Evolutionary conservation across 2,113 vertebrate species (phyloP).

Genomic region (Psittacula cyanocephala): DNA sequence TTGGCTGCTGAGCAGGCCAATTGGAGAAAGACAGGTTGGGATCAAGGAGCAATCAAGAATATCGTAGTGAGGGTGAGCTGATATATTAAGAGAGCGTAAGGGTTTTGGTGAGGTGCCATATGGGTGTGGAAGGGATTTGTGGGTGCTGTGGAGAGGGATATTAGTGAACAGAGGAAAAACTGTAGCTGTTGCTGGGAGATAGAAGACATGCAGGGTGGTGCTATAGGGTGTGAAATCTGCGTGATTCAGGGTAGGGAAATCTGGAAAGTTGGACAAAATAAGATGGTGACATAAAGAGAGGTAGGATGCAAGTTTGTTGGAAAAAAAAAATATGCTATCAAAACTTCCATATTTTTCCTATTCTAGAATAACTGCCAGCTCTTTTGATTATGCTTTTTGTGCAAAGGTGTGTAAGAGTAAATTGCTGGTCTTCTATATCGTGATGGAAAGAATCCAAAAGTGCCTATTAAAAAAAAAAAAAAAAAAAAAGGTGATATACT

Average conservation of each 20-base stretch:
- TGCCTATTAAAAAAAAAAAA: neutral
- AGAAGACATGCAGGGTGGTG: neutral
- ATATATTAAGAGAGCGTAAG: neutral
- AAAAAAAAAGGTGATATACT: neutral
- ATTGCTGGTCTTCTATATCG: neutral
- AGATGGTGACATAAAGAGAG: neutral
- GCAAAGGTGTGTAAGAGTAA: neutral
- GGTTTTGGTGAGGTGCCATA: neutral
- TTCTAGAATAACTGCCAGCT: neutral
- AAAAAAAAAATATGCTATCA: neutral
- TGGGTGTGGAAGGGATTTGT: neutral
- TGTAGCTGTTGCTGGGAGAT: neutral
- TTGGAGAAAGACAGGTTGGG: neutral
- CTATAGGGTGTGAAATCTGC: neutral
- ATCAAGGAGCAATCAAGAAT: neutral
- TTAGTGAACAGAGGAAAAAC: accelerated
- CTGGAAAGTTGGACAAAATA: neutral
- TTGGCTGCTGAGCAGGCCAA: neutral
- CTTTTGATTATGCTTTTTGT: neutral
- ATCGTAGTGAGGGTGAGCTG: neutral
- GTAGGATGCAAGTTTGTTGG: neutral
- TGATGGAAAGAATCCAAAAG: neutral
- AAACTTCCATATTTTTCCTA: neutral
- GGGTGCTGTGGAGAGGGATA: neutral
- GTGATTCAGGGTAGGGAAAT: neutral